Base-by-base conservation (phyloP, 2,797 vertebrate species). In the Rachycentron canadum region DNA sequence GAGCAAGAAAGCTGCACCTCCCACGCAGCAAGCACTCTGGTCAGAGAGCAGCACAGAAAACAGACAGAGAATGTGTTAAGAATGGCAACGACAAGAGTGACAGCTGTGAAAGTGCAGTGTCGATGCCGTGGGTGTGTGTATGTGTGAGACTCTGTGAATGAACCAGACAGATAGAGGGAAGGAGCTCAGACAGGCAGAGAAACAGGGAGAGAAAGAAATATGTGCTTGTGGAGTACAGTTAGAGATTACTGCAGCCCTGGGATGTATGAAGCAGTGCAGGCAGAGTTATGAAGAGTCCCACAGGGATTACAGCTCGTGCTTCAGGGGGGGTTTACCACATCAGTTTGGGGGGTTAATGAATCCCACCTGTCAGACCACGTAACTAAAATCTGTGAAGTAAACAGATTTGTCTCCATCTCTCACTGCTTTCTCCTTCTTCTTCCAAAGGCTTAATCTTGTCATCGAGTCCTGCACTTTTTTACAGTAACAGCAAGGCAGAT, bases 291-390 rank as follows among this genome's bases (percentile, higher is more conserved):
- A 81, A 79, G 78, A 63, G 69, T 87, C 88, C 82, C 89, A 88
- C 79, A 69, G 83, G 91, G 90, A 91, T 92, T 90, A 90, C 50
- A 57, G 55, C 47, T n/a, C 43, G 52, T 72, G 87, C 71, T 87
- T 78, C 60, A 17, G 71, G 66, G 69, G 66, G 49, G 56, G 40
- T 32, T 76, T 73, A 83, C 53, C 82, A 65, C 79, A 72, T 89
- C 83, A 88, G 73, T 83, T 71, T 72, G 66, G 53, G 53, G 52
- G 77, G 78, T 68, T 90, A 91, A 91, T 91, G 79, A 89, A 89
- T 86, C 86, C 87, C 62, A 81, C 80, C 84, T 83, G 74, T 89
- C 87, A 89, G 76, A 82, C 49, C 56, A 25, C 66, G 74, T 65
- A 83, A 88, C 40, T 26, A 83, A 83, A 76, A 65, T 78, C 32